A percentile compares a stretch with the other conserved stretches of the same genome.
These are phyloP conservation scores for Antidorcas marsupialis DNA, from an alignment of 2,113 vertebrate genomes.

Conservation along the genomic window DNA sequence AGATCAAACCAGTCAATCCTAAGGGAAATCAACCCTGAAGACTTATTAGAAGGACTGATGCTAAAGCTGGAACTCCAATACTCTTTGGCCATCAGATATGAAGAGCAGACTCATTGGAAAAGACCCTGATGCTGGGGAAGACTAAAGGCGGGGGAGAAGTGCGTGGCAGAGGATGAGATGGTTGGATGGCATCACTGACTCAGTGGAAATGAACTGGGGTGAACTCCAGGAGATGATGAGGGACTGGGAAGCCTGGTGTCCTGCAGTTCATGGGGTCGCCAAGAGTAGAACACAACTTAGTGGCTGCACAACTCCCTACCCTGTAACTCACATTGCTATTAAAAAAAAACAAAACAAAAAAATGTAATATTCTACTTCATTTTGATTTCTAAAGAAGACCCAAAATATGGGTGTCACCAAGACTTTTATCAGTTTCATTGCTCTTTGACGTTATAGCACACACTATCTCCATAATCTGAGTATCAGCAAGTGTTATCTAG, in stretches of 20 bases:
- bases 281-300: neutral
- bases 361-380: neutral
- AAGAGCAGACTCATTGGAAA: neutral
- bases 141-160: neutral
- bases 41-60: neutral
- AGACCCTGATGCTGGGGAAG: neutral
- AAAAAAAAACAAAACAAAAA: neutral
- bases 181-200: neutral
- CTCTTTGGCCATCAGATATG: neutral
- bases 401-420: neutral
- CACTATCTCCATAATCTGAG: neutral
- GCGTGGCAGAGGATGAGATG: neutral
- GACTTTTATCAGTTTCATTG: neutral
- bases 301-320: neutral
- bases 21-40: neutral
- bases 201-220: neutral
- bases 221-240: neutral
- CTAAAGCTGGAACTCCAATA: neutral
- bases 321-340: neutral
- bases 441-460: neutral
- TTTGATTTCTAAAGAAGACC: conserved; percentile 35
- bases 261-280: neutral
- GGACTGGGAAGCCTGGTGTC: neutral
- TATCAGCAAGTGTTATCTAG: conserved; percentile 21
- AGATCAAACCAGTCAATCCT: neutral